Percentiles rank a stretch among this genome's conserved stretches.
Evolutionary conservation across 2,888 invertebrate genomes (phyloP).

Genomic region (Lobophora halterata): DNA sequence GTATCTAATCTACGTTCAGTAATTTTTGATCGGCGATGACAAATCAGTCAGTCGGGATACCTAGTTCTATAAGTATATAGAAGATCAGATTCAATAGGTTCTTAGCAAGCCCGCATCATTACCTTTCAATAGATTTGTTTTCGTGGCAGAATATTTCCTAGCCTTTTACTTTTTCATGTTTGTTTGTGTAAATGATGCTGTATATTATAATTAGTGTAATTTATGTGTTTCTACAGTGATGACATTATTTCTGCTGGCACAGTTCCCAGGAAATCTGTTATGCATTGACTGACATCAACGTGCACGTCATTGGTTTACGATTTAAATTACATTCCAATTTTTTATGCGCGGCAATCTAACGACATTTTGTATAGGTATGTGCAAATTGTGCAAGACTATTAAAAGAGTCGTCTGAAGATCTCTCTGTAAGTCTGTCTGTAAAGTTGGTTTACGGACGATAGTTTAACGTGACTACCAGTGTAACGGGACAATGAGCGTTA

Average conservation of each 20-base stretch:
- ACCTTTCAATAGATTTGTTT: constrained; percentile 57
- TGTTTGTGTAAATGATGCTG: constrained; percentile 20
- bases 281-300: constrained; percentile 20
- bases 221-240: constrained; percentile 24
- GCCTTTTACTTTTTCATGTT: constrained; percentile 18
- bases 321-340: constrained; percentile 13
- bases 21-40: background rate
- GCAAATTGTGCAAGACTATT: too few relatives aligned
- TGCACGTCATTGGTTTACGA: constrained; percentile 12
- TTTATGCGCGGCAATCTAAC: constrained; percentile 11
- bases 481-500: too few relatives aligned
- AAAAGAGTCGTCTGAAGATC: too few relatives aligned
- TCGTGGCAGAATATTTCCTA: constrained; percentile 38
- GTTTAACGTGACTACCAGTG: too few relatives aligned
- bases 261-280: constrained; percentile 16
- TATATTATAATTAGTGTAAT: constrained; percentile 28
- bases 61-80: background rate
- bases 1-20: too few relatives aligned
- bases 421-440: too few relatives aligned
- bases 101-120: constrained; percentile 59
- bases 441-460: too few relatives aligned
- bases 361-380: too few relatives aligned
- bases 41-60: constrained; percentile 4
- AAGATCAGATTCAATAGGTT: constrained; percentile 43
- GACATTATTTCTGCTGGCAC: constrained; percentile 21